Conservation (phyloP, 2,888 invertebrate species). For the Hoplodrina ambigua region DNA sequence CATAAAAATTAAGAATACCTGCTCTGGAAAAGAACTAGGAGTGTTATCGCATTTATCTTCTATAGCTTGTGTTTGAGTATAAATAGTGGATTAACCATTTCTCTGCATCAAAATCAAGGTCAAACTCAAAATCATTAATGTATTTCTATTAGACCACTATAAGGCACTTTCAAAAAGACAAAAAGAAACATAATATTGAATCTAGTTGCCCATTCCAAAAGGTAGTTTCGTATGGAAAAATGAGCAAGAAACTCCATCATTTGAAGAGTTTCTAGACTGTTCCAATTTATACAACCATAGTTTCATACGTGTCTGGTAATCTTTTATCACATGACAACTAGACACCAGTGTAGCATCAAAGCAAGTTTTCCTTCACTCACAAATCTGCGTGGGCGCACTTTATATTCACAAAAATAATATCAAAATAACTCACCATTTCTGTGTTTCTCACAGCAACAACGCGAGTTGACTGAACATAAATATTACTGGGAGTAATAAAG, state of each 20-base stretch:
- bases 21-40: too few relatives aligned
- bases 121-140: too few relatives aligned
- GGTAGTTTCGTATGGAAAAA: too few relatives aligned
- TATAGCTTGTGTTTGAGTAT: not conserved
- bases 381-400: slow-evolving; percentile 39
- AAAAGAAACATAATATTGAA: too few relatives aligned
- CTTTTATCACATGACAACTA: not conserved
- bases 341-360: not conserved
- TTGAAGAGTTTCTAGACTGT: not conserved
- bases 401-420: slow-evolving; percentile 22
- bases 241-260: not conserved
- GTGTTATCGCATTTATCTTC: not conserved
- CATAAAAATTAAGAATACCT: too few relatives aligned
- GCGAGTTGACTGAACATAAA: slow-evolving; percentile 29
- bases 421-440: slow-evolving; percentile 45
- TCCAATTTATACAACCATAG: not conserved
- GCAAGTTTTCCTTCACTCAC: slow-evolving; percentile 10
- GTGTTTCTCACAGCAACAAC: slow-evolving; percentile 21
- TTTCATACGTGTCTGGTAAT: not conserved
- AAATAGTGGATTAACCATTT: too few relatives aligned
- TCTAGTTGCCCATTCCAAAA: too few relatives aligned
- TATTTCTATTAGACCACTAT: too few relatives aligned
- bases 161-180: too few relatives aligned
- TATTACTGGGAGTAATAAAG: slow-evolving; percentile 26
- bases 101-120: too few relatives aligned